Evolutionary conservation across 1,140 invertebrate genomes (phyloP).

Genomic region (Venturia canescens): DNA sequence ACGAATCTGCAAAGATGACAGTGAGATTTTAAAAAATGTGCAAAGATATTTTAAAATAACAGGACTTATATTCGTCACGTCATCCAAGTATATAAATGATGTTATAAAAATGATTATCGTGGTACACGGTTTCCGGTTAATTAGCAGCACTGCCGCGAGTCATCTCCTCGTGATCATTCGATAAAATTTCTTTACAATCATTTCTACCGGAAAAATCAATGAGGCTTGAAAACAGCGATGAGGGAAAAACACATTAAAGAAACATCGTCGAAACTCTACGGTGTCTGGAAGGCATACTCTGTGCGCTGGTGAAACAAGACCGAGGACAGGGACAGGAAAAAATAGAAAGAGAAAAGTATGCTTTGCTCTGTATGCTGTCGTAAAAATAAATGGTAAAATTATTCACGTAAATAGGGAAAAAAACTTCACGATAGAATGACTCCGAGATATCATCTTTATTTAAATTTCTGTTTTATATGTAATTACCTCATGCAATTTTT

Average conservation of each 20-base stretch:
- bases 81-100: too few relatives aligned
- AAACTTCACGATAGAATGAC: not conserved
- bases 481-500: constrained; percentile 13
- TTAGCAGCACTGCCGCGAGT: not conserved
- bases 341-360: constrained; percentile 11
- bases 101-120: not conserved
- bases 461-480: constrained; percentile 16
- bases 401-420: constrained; percentile 9
- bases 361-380: not conserved
- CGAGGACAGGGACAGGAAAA: not conserved
- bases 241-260: constrained; percentile 18
- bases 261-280: not conserved
- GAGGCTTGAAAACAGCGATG: constrained; percentile 12
- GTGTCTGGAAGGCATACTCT: constrained; percentile 1
- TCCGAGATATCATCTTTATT: not conserved
- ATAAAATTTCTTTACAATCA: constrained; percentile 15
- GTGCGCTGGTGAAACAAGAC: not conserved
- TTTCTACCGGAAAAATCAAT: constrained; percentile 28
- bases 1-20: too few relatives aligned
- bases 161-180: not conserved
- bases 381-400: constrained; percentile 25
- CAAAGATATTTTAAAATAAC: too few relatives aligned
- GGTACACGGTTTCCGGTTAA: not conserved
- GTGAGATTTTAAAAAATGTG: too few relatives aligned
- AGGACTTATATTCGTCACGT: too few relatives aligned